Percentiles rank a stretch among this genome's conserved stretches.
Evolutionary conservation across 2,797 vertebrate genomes (phyloP).

Genomic region (Lutjanus campechanus): DNA sequence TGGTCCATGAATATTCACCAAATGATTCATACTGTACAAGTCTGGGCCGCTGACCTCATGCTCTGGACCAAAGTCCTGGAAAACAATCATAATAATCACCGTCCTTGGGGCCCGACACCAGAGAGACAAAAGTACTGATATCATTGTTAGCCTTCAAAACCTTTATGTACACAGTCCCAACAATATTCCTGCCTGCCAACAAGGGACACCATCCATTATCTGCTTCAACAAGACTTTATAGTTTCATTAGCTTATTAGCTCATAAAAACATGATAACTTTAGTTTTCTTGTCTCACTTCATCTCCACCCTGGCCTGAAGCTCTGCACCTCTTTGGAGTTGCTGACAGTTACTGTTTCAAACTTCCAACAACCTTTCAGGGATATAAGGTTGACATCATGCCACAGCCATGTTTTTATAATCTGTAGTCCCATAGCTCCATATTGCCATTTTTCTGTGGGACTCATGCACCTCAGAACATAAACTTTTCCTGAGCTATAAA

Average conservation of each 20-base stretch:
- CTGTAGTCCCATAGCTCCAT: no score
- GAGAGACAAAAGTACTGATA: neutral
- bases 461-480: neutral
- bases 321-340: neutral
- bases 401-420: neutral
- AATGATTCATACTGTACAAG: neutral
- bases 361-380: neutral
- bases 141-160: neutral
- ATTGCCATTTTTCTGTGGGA: neutral
- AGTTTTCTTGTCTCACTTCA: neutral
- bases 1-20: neutral
- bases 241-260: neutral
- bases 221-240: neutral
- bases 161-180: neutral
- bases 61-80: neutral
- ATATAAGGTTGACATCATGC: neutral
- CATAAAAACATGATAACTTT: neutral
- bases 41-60: neutral
- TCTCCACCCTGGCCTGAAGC: neutral
- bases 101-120: neutral
- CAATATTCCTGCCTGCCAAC: neutral
- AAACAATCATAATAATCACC: neutral
- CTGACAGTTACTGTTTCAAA: neutral
- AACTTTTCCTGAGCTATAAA: neutral
- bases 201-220: neutral